Evolutionary conservation across 2,888 invertebrate genomes (phyloP).

Genomic region (Ormyrus rosae): DNA sequence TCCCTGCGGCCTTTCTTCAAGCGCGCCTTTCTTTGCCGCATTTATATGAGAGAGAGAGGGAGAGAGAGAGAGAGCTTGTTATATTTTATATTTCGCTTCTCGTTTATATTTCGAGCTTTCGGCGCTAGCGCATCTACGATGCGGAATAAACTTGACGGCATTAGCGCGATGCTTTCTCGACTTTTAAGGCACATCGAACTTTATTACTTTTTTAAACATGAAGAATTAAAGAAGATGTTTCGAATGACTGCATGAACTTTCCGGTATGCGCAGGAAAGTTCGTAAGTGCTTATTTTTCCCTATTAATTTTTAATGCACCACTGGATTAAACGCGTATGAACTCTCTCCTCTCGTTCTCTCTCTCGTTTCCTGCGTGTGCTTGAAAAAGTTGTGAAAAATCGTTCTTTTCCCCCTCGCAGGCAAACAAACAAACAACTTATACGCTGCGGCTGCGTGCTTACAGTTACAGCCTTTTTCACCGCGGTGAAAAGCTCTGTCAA

Average conservation of each 20-base stretch:
- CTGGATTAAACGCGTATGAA: conserved; percentile 38
- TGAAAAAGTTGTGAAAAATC: conserved; percentile 52
- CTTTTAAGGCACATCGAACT: not conserved
- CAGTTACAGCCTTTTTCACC: too few relatives aligned
- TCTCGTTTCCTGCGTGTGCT: not conserved
- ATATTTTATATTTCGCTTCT: not conserved
- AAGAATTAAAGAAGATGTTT: conserved; percentile 19
- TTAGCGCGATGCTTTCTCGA: not conserved
- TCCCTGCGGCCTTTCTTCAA: not conserved
- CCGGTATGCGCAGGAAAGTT: not conserved
- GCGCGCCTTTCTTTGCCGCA: conserved; percentile 1
- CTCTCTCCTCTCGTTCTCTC: conserved; percentile 12
- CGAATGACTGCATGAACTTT: not conserved
- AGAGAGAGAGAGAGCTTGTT: conserved; percentile 3
- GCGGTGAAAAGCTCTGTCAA: too few relatives aligned
- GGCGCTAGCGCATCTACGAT: not conserved
- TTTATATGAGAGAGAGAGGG: not conserved
- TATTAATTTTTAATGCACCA: conserved; percentile 58
- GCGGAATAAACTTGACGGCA: conserved; percentile 5
- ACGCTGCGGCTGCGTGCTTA: not conserved
- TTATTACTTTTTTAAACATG: conserved; percentile 22
- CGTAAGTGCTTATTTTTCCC: conserved; percentile 47
- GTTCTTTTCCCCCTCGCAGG: not conserved
- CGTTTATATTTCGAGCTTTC: conserved; percentile 34
- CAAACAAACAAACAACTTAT: conserved; percentile 16